Percentiles rank a stretch among this genome's conserved stretches.
Evolutionary conservation across 2,888 invertebrate genomes (phyloP).

Genomic region (Drosophila mulleri): DNA sequence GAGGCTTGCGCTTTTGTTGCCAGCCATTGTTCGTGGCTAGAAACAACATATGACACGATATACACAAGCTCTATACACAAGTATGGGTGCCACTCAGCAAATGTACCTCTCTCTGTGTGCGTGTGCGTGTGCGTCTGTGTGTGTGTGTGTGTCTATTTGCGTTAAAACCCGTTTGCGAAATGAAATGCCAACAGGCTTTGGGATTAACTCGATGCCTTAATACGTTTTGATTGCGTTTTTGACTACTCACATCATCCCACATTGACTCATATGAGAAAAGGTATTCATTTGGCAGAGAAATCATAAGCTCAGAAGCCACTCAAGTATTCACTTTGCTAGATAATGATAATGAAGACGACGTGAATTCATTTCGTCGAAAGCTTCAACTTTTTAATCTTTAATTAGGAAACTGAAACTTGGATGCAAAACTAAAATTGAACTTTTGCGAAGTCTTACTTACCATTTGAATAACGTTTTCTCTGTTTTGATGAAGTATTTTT

Average conservation of each 20-base stretch:
- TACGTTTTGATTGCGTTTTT: constrained; percentile 60
- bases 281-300: background rate
- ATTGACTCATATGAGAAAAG: background rate
- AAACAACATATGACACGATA: constrained; percentile 64
- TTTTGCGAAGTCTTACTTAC: background rate
- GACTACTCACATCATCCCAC: background rate
- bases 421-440: background rate
- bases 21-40: constrained; percentile 55
- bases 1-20: constrained; percentile 72
- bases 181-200: constrained; percentile 69
- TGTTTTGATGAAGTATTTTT: background rate
- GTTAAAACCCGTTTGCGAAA: constrained; percentile 43
- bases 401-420: background rate
- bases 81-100: constrained; percentile 7
- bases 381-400: background rate
- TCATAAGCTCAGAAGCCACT: background rate
- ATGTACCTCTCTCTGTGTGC: background rate
- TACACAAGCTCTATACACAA: constrained; percentile 2
- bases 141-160: constrained; percentile 10
- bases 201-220: constrained; percentile 60
- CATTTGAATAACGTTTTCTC: background rate
- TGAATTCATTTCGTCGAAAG: background rate
- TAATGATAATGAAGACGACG: background rate
- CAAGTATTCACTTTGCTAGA: background rate
- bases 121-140: no score